These are phyloP conservation scores for Triplophysa siluroides DNA, from an alignment of 2,113 vertebrate species.

Conservation along the genomic window DNA sequence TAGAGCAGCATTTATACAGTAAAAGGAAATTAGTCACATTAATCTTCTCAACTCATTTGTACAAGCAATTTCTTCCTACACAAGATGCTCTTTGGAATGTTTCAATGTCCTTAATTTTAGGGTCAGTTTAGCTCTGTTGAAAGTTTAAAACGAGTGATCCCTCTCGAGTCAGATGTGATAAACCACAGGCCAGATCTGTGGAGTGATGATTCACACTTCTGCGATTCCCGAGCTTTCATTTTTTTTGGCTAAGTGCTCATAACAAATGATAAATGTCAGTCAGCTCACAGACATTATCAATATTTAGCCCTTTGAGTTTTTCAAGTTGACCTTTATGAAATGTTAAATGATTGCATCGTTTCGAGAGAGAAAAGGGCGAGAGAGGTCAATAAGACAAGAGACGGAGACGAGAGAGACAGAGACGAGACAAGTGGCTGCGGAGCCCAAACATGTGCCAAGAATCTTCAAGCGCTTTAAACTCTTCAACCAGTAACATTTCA, in stretches of 20 bases:
- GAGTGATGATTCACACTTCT: conserved; percentile 33
- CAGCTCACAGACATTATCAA: conserved; percentile 66
- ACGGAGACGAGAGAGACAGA: conserved; percentile 21
- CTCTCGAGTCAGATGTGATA: background rate
- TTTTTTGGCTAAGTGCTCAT: conserved; percentile 26
- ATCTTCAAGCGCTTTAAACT: background rate
- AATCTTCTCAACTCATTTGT: no score
- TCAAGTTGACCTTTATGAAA: conserved; percentile 74
- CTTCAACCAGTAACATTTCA: background rate
- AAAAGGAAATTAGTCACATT: no score
- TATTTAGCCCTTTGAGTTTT: conserved; percentile 67
- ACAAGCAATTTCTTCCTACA: no score
- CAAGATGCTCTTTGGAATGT: no score
- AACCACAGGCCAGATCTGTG: background rate
- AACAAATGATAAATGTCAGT: conserved; percentile 68
- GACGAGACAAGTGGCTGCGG: conserved; percentile 5
- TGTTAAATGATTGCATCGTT: conserved; percentile 66
- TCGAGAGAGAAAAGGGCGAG: conserved; percentile 56
- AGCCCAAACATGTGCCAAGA: conserved; percentile 24
- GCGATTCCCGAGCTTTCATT: conserved; percentile 4
- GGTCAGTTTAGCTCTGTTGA: background rate
- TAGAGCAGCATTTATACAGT: no score
- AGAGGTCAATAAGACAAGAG: conserved; percentile 58
- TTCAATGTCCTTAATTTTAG: no score
- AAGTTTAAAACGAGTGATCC: background rate